Conservation (phyloP, 2,113 vertebrate species). For the Halichoeres trimaculatus region DNA sequence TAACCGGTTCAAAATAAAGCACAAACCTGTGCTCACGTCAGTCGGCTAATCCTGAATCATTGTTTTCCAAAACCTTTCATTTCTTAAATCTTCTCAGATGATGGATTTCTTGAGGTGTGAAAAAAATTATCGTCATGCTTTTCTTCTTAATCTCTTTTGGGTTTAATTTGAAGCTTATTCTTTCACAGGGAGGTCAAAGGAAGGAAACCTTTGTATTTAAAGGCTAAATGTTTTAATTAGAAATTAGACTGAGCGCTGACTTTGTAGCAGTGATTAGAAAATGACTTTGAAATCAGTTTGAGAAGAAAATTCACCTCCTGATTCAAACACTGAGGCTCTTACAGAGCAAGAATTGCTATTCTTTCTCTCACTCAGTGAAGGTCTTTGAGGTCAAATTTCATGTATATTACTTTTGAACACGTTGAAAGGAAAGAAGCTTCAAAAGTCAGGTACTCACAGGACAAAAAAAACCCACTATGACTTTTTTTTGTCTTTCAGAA, state of each 20-base stretch:
- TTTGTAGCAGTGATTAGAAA: constrained; percentile 31
- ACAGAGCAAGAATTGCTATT: no score
- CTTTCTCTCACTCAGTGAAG: no score
- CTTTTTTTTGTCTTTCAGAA: no score
- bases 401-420: no score
- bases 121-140: not conserved
- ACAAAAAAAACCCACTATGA: no score
- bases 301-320: no score
- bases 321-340: no score
- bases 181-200: not conserved
- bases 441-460: no score
- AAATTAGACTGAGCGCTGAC: constrained; percentile 24
- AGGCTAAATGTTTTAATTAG: constrained; percentile 27
- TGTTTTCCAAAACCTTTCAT: not conserved
- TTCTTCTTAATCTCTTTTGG: not conserved
- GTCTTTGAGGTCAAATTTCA: no score
- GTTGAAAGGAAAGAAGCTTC: no score
- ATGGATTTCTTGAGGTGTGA: not conserved
- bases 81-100: not conserved
- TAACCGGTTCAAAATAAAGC: constrained; percentile 25
- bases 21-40: constrained; percentile 1
- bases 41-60: constrained; percentile 2
- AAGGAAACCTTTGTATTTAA: constrained; percentile 18
- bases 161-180: not conserved
- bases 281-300: constrained; percentile 32